Conservation (phyloP, 2,888 invertebrate genomes). For the Cheilosia urbana region DNA sequence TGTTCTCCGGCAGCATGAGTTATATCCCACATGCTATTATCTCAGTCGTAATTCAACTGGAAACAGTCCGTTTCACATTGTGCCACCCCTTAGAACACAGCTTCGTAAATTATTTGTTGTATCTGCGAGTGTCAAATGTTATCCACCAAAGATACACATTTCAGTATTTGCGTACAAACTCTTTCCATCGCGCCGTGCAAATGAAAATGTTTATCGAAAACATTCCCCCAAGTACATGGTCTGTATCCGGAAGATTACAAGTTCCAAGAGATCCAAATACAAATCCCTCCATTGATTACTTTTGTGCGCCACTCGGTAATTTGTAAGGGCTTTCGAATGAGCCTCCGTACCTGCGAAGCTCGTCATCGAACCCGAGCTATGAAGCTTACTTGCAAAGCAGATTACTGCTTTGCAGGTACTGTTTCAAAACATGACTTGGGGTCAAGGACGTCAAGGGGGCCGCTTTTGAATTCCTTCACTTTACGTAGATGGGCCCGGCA, state of each 20-base stretch:
- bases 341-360: neutral
- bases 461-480: no score
- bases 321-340: slow-evolving; percentile 17
- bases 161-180: slow-evolving; percentile 42
- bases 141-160: slow-evolving; percentile 27
- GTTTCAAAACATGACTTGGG: slow-evolving; percentile 10
- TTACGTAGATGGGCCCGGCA: no score
- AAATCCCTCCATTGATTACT: slow-evolving; percentile 38
- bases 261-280: slow-evolving; percentile 32
- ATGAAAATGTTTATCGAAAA: slow-evolving; percentile 20
- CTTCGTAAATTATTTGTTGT: slow-evolving; percentile 43
- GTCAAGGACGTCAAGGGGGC: neutral
- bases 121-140: slow-evolving; percentile 44
- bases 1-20: neutral
- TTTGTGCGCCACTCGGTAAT: slow-evolving; percentile 26
- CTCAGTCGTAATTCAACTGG: slow-evolving; percentile 52
- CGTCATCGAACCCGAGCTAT: neutral
- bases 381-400: neutral
- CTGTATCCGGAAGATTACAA: slow-evolving; percentile 22
- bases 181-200: neutral
- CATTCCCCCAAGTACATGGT: neutral
- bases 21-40: neutral
- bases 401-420: slow-evolving; percentile 25
- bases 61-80: slow-evolving; percentile 47
- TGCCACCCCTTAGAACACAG: slow-evolving; percentile 8